These are phyloP conservation scores for Haliclystus octoradiatus DNA, from an alignment of 30 jellyfish, hydroid and myxozoan species.

Conservation along the genomic window DNA sequence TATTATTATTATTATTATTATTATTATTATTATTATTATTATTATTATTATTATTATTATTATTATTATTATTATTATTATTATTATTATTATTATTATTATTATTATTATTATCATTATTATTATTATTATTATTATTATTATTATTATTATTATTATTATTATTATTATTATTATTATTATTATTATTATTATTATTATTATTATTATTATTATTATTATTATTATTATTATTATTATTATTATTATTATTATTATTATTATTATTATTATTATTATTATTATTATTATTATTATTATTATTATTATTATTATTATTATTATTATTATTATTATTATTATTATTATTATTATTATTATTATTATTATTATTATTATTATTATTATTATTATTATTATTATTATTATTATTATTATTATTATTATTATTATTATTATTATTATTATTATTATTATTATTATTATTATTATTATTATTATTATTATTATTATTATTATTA, in stretches of 20 bases:
- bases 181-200: background rate
- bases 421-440: background rate
- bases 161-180: background rate
- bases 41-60: background rate
- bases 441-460: background rate
- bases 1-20: background rate
- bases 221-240: background rate
- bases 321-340: background rate
- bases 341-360: background rate
- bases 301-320: slow-evolving; percentile 1
- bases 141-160: background rate
- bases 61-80: background rate
- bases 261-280: background rate
- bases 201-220: background rate
- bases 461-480: background rate
- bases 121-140: background rate
- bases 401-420: background rate
- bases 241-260: background rate
- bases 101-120: background rate
- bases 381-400: background rate
- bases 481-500: background rate
- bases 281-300: background rate
- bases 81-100: background rate
- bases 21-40: background rate
- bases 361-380: background rate